A percentile compares a stretch with the other conserved stretches of the same genome.
phyloP scores from a whole-genome alignment of 2,888 invertebrate species.

The Torymus tubicola region DNA sequence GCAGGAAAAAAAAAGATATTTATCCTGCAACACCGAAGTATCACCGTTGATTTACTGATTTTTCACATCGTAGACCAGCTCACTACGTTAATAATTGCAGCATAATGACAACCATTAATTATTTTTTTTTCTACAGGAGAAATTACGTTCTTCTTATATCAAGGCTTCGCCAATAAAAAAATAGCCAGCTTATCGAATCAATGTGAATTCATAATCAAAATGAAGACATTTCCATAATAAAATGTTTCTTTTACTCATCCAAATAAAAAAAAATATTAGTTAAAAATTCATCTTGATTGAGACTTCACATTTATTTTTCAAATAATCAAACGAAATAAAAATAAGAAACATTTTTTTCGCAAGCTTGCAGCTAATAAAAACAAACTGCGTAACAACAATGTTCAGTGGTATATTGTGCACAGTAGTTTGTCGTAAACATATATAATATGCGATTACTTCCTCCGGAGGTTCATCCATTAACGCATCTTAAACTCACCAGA shows the following conservation, averaged over 20 bases:
- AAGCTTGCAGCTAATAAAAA: conserved; percentile 36
- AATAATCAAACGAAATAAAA: neutral
- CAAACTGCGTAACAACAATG: conserved; percentile 25
- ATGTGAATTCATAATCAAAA: neutral
- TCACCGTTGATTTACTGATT: neutral
- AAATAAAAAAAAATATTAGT: neutral
- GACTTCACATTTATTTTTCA: neutral
- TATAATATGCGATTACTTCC: neutral
- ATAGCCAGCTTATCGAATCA: conserved; percentile 36
- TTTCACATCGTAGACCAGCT: conserved; percentile 11
- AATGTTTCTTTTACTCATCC: neutral
- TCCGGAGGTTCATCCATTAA: neutral
- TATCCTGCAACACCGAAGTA: conserved; percentile 17
- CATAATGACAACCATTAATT: conserved; percentile 10
- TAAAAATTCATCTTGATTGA: conserved; percentile 14
- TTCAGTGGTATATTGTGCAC: conserved; percentile 45
- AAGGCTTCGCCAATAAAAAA: conserved; percentile 46
- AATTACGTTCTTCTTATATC: neutral
- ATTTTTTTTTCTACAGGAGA: conserved; percentile 2
- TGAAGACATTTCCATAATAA: no score
- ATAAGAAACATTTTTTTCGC: conserved; percentile 10
- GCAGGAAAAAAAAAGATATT: neutral
- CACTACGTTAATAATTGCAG: neutral
- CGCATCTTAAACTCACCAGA: no score
- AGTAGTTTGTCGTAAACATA: conserved; percentile 37